These are phyloP conservation scores for Psilopsiagon aurifrons DNA, from an alignment of 2,113 vertebrate genomes.

Conservation along the genomic window DNA sequence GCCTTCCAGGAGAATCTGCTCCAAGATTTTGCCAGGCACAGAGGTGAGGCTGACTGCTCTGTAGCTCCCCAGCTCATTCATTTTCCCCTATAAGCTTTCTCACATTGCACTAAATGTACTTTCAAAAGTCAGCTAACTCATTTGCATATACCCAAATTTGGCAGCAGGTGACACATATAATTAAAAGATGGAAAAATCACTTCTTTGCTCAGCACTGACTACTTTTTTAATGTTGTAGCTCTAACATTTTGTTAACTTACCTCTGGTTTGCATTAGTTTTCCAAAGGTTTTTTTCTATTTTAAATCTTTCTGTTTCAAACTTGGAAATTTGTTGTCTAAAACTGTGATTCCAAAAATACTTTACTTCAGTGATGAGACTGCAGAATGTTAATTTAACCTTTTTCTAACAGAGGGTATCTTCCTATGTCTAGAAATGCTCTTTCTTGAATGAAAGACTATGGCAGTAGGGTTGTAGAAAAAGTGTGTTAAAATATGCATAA, in stretches of 20 bases:
- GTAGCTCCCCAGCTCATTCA: too few relatives aligned
- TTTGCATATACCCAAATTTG: neutral
- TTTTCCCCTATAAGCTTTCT: neutral
- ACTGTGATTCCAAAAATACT: neutral
- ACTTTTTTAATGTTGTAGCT: neutral
- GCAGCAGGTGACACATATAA: neutral
- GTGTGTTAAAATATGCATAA: neutral
- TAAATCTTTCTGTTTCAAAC: neutral
- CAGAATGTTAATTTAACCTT: neutral
- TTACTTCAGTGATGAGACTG: neutral
- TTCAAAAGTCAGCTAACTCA: neutral
- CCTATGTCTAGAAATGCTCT: neutral
- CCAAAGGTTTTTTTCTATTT: accelerated
- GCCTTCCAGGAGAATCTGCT: too few relatives aligned
- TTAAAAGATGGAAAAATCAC: neutral
- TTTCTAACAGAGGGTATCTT: neutral
- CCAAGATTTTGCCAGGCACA: too few relatives aligned
- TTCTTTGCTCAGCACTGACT: neutral
- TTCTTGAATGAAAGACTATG: neutral
- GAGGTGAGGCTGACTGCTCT: too few relatives aligned
- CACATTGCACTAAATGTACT: neutral
- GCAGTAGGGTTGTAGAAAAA: neutral
- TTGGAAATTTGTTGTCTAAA: neutral
- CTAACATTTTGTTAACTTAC: neutral
- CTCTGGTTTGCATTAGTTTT: neutral